A percentile compares a stretch with the other conserved stretches of the same genome.
These are phyloP conservation scores for Leptinotarsa lineolata DNA, from an alignment of 1,140 invertebrate genomes.

Conservation along the genomic window DNA sequence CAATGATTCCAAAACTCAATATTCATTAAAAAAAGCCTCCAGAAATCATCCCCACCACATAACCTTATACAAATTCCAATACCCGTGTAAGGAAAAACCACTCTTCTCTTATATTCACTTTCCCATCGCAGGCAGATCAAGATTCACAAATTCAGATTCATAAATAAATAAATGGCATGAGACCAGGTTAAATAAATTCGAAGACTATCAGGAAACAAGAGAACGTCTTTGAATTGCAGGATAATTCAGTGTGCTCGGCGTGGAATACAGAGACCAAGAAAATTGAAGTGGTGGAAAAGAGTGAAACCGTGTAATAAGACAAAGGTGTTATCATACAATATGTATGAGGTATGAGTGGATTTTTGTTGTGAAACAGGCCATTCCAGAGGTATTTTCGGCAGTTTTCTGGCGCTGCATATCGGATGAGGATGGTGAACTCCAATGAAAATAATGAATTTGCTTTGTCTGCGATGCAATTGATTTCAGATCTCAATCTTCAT, in stretches of 20 bases:
- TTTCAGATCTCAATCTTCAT: no score
- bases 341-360: slow-evolving; percentile 6
- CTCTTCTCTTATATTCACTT: not conserved
- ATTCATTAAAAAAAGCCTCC: no score
- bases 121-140: not conserved
- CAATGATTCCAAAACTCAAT: no score
- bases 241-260: not conserved
- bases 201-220: slow-evolving; percentile 8
- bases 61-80: not conserved
- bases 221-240: slow-evolving; percentile 7
- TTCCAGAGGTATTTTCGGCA: not conserved
- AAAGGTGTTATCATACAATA: slow-evolving; percentile 3
- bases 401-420: not conserved
- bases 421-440: not conserved
- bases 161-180: not conserved
- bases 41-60: not conserved
- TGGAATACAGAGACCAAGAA: not conserved
- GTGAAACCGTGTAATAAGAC: slow-evolving; percentile 5
- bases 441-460: not conserved
- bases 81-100: not conserved
- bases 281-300: slow-evolving; percentile 8
- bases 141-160: slow-evolving; percentile 6
- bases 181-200: not conserved
- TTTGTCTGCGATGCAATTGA: not conserved
- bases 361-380: slow-evolving; percentile 3